phyloP scores from a whole-genome alignment of 1,140 invertebrate genomes.

The Drosophila ficusphila region DNA sequence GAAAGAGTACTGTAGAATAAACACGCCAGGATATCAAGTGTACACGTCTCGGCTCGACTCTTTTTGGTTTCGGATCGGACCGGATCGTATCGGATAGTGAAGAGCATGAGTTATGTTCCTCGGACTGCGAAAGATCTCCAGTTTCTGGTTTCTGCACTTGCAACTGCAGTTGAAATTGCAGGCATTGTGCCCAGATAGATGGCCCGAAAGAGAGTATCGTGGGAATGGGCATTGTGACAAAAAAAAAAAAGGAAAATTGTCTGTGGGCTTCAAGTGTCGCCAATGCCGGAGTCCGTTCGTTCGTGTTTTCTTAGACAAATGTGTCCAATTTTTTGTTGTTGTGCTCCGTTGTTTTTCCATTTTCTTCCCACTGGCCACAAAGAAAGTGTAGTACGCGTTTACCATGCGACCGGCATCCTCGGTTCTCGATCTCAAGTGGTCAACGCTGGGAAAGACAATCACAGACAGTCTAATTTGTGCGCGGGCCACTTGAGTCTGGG shows the following conservation, averaged over 20 bases:
- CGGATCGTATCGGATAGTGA: constrained; percentile 27
- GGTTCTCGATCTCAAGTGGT: constrained; percentile 63
- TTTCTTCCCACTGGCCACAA: constrained; percentile 57
- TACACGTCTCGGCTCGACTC: constrained; percentile 51
- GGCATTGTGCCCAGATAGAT: constrained; percentile 44
- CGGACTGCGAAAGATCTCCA: constrained; percentile 68
- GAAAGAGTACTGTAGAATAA: constrained; percentile 80
- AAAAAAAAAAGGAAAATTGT: constrained; percentile 53
- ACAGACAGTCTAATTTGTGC: constrained; percentile 68
- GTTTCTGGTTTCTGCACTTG: constrained; percentile 74
- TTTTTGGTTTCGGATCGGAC: no score
- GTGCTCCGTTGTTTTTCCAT: constrained; percentile 21
- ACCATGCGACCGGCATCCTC: constrained; percentile 58
- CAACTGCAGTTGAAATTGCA: constrained; percentile 49
- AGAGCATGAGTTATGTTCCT: constrained; percentile 61
- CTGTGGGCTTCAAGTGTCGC: constrained; percentile 73
- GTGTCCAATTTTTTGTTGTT: constrained; percentile 61
- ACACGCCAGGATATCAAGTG: constrained; percentile 83
- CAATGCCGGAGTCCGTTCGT: constrained; percentile 28
- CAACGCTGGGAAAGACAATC: constrained; percentile 67
- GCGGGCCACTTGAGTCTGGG: constrained; percentile 69
- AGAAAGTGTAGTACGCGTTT: constrained; percentile 75
- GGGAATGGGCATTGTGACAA: constrained; percentile 76
- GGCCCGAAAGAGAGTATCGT: constrained; percentile 74
- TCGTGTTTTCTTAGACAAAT: constrained; percentile 74